phyloP scores from a whole-genome alignment of 2,888 invertebrate species.

The Drosophila lutescens region DNA sequence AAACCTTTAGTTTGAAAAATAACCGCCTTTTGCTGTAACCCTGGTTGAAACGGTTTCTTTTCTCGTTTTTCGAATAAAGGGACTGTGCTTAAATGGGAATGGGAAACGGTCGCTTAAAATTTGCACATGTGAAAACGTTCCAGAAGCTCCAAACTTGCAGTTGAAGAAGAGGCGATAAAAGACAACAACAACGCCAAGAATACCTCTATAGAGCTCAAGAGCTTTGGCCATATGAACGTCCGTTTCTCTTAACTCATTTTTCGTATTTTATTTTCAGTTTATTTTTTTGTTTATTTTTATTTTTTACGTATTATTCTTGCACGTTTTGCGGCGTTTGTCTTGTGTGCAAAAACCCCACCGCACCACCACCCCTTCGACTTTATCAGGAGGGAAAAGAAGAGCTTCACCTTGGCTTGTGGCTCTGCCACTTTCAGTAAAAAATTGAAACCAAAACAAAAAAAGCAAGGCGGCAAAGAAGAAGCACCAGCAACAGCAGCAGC shows the following conservation, averaged over 20 bases:
- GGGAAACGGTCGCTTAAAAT: slow-evolving; percentile 45
- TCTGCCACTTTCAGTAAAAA: slow-evolving; percentile 73
- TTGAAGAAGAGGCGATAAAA: slow-evolving; percentile 33
- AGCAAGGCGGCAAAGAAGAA: slow-evolving; percentile 50
- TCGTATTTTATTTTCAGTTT: slow-evolving; percentile 51
- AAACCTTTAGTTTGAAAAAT: background rate
- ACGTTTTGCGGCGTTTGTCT: slow-evolving; percentile 60
- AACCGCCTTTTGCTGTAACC: background rate
- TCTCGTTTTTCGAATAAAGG: background rate
- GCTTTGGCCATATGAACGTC: slow-evolving; percentile 66
- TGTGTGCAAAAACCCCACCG: slow-evolving; percentile 18
- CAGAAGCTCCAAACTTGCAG: slow-evolving; percentile 21
- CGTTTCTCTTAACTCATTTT: slow-evolving; percentile 76
- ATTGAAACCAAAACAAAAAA: slow-evolving; percentile 61
- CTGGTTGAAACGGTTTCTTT: background rate
- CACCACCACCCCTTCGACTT: background rate
- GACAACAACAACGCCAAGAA: slow-evolving; percentile 6
- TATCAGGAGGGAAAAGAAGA: slow-evolving; percentile 1
- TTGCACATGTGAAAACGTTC: slow-evolving; percentile 57
- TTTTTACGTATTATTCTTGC: slow-evolving; percentile 57
- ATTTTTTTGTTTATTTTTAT: slow-evolving; percentile 11
- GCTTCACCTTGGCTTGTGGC: slow-evolving; percentile 73
- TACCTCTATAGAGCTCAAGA: slow-evolving; percentile 13
- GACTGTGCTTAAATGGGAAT: slow-evolving; percentile 12
- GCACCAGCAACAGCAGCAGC: slow-evolving; percentile 25